These are phyloP conservation scores for Dinocampus coccinellae DNA, from an alignment of 2,888 invertebrate genomes.

Conservation along the genomic window DNA sequence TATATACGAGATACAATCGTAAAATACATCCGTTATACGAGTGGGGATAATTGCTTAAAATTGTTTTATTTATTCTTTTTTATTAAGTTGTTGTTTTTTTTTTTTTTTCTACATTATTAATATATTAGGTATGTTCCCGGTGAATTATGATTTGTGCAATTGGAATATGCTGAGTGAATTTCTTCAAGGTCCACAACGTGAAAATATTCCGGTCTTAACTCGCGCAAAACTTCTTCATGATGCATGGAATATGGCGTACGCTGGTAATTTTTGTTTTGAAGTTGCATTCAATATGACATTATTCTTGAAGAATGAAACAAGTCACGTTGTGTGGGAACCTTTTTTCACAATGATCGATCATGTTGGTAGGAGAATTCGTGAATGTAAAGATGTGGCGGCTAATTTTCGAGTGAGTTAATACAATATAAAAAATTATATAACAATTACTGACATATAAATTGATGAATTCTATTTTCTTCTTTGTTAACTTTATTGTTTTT, in stretches of 20 bases:
- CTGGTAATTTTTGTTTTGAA: slow-evolving; percentile 81
- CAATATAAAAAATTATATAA: background rate
- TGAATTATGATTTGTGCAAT: slow-evolving; percentile 83
- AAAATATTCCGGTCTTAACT: slow-evolving; percentile 78
- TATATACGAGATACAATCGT: background rate
- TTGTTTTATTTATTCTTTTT: slow-evolving; percentile 9
- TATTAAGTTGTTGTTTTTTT: background rate
- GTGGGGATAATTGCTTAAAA: background rate
- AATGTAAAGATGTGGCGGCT: slow-evolving; percentile 73
- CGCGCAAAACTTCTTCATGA: slow-evolving; percentile 83
- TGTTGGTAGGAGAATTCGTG: slow-evolving; percentile 80
- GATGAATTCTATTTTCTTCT: too few species aligned
- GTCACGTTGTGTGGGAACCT: slow-evolving; percentile 85
- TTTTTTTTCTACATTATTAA: background rate
- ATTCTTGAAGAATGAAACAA: slow-evolving; percentile 80
- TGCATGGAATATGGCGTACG: slow-evolving; percentile 83
- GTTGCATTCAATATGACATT: slow-evolving; percentile 85
- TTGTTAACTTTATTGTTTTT: too few species aligned
- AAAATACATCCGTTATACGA: background rate
- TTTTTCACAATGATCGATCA: slow-evolving; percentile 88
- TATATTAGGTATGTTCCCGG: slow-evolving; percentile 80
- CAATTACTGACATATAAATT: background rate
- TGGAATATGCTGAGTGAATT: slow-evolving; percentile 82
- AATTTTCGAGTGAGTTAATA: slow-evolving; percentile 79
- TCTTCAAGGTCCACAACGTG: slow-evolving; percentile 67